Percentiles rank a stretch among this genome's conserved stretches.
phyloP scores from a whole-genome alignment of 2,888 invertebrate genomes.

The Drosophila merina region DNA sequence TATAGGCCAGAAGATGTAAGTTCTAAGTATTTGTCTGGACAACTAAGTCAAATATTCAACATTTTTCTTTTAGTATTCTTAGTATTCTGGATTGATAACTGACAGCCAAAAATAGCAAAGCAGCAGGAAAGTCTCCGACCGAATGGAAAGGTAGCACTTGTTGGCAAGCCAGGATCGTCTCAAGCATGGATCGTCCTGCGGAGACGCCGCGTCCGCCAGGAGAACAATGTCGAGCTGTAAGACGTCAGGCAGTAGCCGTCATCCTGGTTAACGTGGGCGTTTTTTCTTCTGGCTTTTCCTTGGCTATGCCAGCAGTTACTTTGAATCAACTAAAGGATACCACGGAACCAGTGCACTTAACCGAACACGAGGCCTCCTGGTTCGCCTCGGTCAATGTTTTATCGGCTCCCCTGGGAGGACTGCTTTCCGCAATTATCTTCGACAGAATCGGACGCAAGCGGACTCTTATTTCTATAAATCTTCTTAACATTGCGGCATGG shows the following conservation, averaged over 20 bases:
- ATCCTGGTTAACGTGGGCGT: slow-evolving; percentile 82
- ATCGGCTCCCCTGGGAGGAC: slow-evolving; percentile 81
- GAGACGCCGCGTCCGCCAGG: slow-evolving; percentile 71
- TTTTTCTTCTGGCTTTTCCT: slow-evolving; percentile 80
- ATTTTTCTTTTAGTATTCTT: too few species aligned
- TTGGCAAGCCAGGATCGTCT: slow-evolving; percentile 55
- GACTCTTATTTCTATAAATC: slow-evolving; percentile 62
- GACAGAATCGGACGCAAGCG: slow-evolving; percentile 82
- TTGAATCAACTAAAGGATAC: slow-evolving; percentile 72
- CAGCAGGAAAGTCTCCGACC: slow-evolving; percentile 39
- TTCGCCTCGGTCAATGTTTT: slow-evolving; percentile 83
- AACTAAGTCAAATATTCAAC: not conserved
- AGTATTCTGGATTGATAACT: not conserved
- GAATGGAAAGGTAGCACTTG: slow-evolving; percentile 27
- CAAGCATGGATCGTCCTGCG: slow-evolving; percentile 60
- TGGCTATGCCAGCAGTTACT: slow-evolving; percentile 82
- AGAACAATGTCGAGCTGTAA: slow-evolving; percentile 78
- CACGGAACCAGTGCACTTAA: slow-evolving; percentile 71
- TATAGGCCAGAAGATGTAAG: not conserved
- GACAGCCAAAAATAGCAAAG: slow-evolving; percentile 15
- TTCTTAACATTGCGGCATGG: slow-evolving; percentile 82
- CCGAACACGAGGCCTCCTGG: slow-evolving; percentile 80
- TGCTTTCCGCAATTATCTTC: slow-evolving; percentile 79
- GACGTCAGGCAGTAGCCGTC: slow-evolving; percentile 81
- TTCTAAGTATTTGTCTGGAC: slow-evolving; percentile 5